Conservation (phyloP, 1,140 invertebrate genomes). For the Drosophila pruinosa region DNA sequence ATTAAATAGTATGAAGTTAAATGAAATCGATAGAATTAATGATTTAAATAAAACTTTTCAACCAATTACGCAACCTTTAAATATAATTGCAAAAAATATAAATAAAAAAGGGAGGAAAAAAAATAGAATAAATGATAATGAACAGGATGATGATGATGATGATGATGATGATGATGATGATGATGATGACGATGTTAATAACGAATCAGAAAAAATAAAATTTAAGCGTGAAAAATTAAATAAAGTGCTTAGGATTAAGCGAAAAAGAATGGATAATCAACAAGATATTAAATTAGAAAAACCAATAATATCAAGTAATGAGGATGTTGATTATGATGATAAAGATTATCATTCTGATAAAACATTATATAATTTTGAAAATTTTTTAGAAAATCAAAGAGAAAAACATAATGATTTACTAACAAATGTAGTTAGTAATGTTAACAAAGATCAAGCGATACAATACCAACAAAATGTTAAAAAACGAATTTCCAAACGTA, state of each 20-base stretch:
- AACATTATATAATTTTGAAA: background rate
- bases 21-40: constrained; percentile 3
- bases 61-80: background rate
- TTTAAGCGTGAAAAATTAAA: too few relatives aligned
- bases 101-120: background rate
- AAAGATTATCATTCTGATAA: background rate
- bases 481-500: too few relatives aligned
- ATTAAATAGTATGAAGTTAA: constrained; percentile 2
- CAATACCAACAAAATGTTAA: constrained; percentile 2
- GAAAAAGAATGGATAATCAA: too few relatives aligned
- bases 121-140: background rate
- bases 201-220: too few relatives aligned
- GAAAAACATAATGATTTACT: background rate
- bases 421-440: background rate
- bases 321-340: background rate
- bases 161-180: background rate
- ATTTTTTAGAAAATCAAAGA: background rate
- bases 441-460: background rate
- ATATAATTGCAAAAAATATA: background rate
- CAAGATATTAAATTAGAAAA: too few relatives aligned
- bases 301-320: background rate
- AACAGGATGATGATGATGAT: too few relatives aligned
- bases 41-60: background rate
- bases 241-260: too few relatives aligned
- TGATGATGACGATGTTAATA: too few relatives aligned